Percentiles rank a stretch among this genome's conserved stretches.
These are phyloP conservation scores for Cryptomyrus ogoouensis DNA, from an alignment of 2,113 vertebrate species.

Conservation along the genomic window DNA sequence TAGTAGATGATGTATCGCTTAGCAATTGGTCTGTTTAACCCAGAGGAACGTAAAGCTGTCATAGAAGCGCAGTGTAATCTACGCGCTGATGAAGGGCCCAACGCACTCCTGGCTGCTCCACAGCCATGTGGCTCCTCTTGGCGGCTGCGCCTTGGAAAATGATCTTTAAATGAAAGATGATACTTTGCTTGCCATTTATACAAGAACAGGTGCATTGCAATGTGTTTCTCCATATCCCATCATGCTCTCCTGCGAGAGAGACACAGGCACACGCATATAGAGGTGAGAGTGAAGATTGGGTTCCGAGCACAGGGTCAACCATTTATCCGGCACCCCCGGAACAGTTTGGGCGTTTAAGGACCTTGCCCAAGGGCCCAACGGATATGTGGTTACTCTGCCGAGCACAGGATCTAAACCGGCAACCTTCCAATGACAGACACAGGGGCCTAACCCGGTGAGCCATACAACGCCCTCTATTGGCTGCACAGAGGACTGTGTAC, in stretches of 20 bases:
- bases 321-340: background rate
- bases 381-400: background rate
- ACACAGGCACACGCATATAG: background rate
- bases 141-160: background rate
- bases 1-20: slow-evolving; percentile 54
- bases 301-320: background rate
- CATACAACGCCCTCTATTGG: background rate
- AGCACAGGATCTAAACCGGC: background rate
- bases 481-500: background rate
- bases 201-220: background rate
- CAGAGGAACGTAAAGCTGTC: slow-evolving; percentile 56
- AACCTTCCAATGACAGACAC: background rate
- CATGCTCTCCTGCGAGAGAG: background rate
- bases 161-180: background rate
- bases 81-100: slow-evolving; percentile 45
- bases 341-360: background rate
- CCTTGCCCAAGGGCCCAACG: background rate
- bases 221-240: background rate
- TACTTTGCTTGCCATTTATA: background rate
- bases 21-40: slow-evolving; percentile 58
- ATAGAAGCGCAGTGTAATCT: slow-evolving; percentile 54
- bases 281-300: background rate
- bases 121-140: slow-evolving; percentile 24
- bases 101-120: slow-evolving; percentile 35
- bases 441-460: background rate